Conservation (phyloP, 2,797 vertebrate species). For the Aeoliscus strigatus region DNA sequence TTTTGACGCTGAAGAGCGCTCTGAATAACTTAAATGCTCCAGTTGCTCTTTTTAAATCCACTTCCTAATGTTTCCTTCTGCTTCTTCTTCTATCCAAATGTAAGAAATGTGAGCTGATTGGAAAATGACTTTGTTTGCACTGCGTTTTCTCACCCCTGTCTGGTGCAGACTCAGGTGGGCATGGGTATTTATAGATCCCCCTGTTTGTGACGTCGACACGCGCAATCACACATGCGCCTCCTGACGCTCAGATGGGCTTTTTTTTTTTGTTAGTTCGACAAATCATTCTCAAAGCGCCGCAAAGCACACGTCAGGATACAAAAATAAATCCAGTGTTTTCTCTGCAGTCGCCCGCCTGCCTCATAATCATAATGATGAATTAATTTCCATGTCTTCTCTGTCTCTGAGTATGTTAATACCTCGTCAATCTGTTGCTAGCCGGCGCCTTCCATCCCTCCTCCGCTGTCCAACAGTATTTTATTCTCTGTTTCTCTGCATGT, state of each 20-base stretch:
- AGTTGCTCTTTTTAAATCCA: slow-evolving; percentile 19
- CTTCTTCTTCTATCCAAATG: slow-evolving; percentile 7
- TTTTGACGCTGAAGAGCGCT: too few relatives aligned
- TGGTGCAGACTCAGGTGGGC: slow-evolving; percentile 64
- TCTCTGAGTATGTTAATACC: not conserved
- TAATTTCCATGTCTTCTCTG: slow-evolving; percentile 1
- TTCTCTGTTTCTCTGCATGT: slow-evolving; percentile 27
- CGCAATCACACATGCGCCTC: slow-evolving; percentile 57
- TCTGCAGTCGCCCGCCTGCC: slow-evolving; percentile 6
- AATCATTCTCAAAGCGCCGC: slow-evolving; percentile 24
- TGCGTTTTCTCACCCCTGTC: slow-evolving; percentile 31
- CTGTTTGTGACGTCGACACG: slow-evolving; percentile 50
- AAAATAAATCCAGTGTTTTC: not conserved
- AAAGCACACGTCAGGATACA: slow-evolving; percentile 20
- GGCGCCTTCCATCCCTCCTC: not conserved
- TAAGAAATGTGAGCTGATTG: slow-evolving; percentile 12
- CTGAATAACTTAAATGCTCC: slow-evolving; percentile 7
- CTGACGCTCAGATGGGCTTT: slow-evolving; percentile 56
- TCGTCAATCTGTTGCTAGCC: slow-evolving; percentile 13
- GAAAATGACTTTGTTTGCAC: slow-evolving; percentile 49
- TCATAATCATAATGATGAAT: not conserved
- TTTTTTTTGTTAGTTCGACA: slow-evolving; percentile 47
- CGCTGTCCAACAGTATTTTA: slow-evolving; percentile 29
- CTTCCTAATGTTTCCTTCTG: slow-evolving; percentile 4
- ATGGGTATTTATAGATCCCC: slow-evolving; percentile 61